Percentiles rank a stretch among this genome's conserved stretches.
Evolutionary conservation across 2,888 invertebrate species (phyloP).

Genomic region (Villa cingulata): DNA sequence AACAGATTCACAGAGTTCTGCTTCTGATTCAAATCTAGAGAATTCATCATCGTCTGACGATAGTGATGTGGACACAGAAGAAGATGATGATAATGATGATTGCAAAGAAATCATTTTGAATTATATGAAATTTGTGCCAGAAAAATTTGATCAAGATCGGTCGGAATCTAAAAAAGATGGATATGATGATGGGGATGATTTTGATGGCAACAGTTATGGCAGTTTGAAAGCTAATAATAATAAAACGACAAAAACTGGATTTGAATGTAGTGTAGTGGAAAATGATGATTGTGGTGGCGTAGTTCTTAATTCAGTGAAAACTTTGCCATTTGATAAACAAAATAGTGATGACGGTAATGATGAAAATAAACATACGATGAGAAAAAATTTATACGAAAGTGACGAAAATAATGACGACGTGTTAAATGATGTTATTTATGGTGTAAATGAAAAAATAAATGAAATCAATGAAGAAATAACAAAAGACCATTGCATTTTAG

Average conservation of each 20-base stretch:
- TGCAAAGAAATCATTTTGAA: conserved; percentile 33
- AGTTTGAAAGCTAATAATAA: background rate
- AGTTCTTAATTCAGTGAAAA: background rate
- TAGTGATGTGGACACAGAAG: conserved; percentile 44
- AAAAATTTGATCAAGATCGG: conserved; percentile 11
- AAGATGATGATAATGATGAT: conserved; percentile 29
- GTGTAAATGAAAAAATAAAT: too few species aligned
- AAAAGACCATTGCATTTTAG: too few species aligned
- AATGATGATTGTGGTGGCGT: background rate
- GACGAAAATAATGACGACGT: background rate
- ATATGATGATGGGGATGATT: background rate
- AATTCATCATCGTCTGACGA: conserved; percentile 50
- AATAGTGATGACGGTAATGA: conserved; percentile 14
- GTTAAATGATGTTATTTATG: background rate
- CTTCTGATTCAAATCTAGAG: conserved; percentile 27
- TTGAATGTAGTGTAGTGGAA: too few species aligned
- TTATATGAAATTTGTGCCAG: conserved; percentile 26
- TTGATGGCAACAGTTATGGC: background rate
- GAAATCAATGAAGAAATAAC: too few species aligned
- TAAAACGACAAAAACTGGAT: background rate
- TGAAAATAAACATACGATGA: conserved; percentile 22
- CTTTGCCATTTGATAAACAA: background rate
- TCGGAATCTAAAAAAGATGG: background rate
- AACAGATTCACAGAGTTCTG: too few species aligned
- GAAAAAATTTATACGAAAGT: background rate